Evolutionary conservation across 2,888 invertebrate genomes (phyloP).

Genomic region (Leucophenga montana): DNA sequence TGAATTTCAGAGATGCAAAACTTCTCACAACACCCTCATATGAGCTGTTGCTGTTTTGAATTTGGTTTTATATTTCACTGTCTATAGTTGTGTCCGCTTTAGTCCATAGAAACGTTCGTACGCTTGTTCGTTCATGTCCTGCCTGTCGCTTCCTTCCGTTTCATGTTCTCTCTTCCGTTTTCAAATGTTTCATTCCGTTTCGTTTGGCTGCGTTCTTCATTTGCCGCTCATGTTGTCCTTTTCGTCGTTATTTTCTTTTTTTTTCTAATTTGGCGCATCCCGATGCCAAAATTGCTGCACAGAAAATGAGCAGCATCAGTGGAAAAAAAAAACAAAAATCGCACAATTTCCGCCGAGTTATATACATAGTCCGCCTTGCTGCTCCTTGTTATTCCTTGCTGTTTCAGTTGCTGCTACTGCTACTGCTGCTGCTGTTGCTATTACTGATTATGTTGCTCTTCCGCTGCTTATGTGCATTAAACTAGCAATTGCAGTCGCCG

Average conservation of each 20-base stretch:
- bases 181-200: constrained; percentile 10
- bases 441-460: constrained; percentile 33
- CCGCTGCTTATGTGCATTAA: constrained; percentile 42
- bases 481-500: constrained; percentile 44
- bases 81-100: too few species aligned
- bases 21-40: too few species aligned
- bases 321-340: not conserved
- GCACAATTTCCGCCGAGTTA: constrained; percentile 3
- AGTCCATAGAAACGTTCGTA: not conserved
- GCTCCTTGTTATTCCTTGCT: not conserved
- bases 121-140: not conserved
- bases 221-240: not conserved
- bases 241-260: not conserved
- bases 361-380: constrained; percentile 26
- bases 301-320: not conserved
- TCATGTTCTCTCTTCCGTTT: not conserved
- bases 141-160: constrained; percentile 3
- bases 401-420: constrained; percentile 26
- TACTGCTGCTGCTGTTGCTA: constrained; percentile 35
- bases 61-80: too few species aligned
- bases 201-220: not conserved
- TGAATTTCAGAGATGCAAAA: too few species aligned
- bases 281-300: not conserved
- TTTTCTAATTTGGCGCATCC: constrained; percentile 4
- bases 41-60: too few species aligned